Evolutionary conservation across 2,113 vertebrate genomes (phyloP).

Genomic region (Carettochelys insculpta): DNA sequence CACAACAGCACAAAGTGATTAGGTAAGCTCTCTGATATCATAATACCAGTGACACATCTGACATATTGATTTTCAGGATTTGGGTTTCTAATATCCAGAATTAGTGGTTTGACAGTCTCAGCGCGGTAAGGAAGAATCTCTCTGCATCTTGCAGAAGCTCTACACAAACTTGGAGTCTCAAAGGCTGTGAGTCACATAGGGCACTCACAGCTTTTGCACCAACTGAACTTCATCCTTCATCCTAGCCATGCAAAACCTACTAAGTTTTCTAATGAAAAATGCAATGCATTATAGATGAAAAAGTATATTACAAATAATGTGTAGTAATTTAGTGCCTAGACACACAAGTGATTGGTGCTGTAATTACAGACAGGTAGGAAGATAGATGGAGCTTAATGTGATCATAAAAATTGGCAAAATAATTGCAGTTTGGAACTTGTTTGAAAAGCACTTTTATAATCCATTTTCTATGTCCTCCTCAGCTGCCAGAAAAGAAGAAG

Average conservation of each 20-base stretch:
- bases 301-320: background rate
- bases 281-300: background rate
- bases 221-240: background rate
- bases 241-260: background rate
- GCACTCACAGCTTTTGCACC: background rate
- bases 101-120: background rate
- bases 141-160: background rate
- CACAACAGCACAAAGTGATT: rapidly evolving
- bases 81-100: background rate
- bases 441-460: background rate
- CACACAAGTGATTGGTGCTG: background rate
- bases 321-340: background rate
- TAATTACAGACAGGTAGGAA: background rate
- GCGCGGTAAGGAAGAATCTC: background rate
- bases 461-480: background rate
- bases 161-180: background rate
- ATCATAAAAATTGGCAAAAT: background rate
- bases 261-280: background rate
- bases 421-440: background rate
- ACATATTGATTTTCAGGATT: background rate
- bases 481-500: background rate
- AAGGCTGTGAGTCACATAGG: background rate
- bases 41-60: background rate
- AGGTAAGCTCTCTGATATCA: background rate
- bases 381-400: background rate